A percentile compares a stretch with the other conserved stretches of the same genome.
Conservation (phyloP, 1,140 invertebrate genomes). For the Theocolax elegans region DNA sequence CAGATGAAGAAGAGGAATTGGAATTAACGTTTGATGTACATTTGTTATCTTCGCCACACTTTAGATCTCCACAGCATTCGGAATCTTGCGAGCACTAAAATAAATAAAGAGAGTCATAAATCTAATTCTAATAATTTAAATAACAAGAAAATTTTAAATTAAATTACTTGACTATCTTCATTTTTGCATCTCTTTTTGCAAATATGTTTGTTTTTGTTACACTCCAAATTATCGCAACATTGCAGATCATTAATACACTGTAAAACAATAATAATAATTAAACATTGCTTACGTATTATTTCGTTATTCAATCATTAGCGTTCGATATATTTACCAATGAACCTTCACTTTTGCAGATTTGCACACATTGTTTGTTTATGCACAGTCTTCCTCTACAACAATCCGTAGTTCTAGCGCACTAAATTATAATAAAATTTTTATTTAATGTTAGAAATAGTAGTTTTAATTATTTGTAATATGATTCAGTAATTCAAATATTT, state of each 20-base stretch:
- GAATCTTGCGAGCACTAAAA: background rate
- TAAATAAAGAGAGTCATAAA: too few relatives aligned
- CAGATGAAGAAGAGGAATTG: too few relatives aligned
- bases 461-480: background rate
- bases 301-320: too few relatives aligned
- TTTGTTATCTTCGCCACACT: background rate
- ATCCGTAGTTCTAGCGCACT: background rate
- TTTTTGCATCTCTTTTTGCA: background rate
- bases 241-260: background rate
- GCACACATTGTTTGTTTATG: background rate
- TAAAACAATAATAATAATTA: background rate
- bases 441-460: background rate
- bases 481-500: background rate
- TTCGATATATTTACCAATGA: background rate
- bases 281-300: background rate
- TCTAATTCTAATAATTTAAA: too few relatives aligned
- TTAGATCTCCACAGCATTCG: background rate
- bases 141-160: too few relatives aligned
- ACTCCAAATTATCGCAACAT: background rate
- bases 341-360: background rate
- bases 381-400: background rate
- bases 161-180: too few relatives aligned
- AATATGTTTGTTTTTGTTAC: background rate
- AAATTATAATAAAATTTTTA: background rate
- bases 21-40: background rate